phyloP scores from a whole-genome alignment of 2,113 vertebrate species.

The Phalacrocorax pelagicus region DNA sequence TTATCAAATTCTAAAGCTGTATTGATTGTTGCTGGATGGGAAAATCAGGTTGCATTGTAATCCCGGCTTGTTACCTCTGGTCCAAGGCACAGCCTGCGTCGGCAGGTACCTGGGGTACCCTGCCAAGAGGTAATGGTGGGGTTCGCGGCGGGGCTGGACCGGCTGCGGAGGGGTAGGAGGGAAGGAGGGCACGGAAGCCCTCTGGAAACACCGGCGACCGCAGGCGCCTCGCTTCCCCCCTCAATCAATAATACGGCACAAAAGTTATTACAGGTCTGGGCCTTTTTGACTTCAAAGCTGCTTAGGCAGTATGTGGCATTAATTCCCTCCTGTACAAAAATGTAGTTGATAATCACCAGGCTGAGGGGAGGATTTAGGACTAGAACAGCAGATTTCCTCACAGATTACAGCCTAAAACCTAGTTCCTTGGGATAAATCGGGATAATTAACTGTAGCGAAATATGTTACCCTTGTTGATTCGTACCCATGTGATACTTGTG shows the following conservation, averaged over 20 bases:
- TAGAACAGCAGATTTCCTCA: constrained; percentile 85
- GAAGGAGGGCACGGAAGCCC: constrained; percentile 1
- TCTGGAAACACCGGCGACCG: background rate
- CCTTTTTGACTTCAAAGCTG: constrained; percentile 83
- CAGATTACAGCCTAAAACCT: constrained; percentile 84
- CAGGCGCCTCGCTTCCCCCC: background rate
- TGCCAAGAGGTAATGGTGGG: background rate
- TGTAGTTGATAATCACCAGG: constrained; percentile 83
- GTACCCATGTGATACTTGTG: background rate
- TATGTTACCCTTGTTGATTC: constrained; percentile 69
- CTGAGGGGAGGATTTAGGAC: constrained; percentile 82
- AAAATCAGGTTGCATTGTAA: constrained; percentile 62
- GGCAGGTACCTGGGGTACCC: constrained; percentile 51
- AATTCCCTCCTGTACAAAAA: constrained; percentile 88
- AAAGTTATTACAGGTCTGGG: constrained; percentile 78
- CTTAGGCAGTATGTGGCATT: constrained; percentile 85
- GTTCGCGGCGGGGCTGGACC: background rate
- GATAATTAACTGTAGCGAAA: constrained; percentile 82
- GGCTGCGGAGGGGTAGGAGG: constrained; percentile 7
- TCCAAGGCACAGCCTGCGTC: background rate
- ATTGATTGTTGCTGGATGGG: constrained; percentile 67
- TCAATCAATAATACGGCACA: constrained; percentile 60
- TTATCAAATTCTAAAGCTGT: constrained; percentile 71
- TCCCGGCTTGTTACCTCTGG: constrained; percentile 27
- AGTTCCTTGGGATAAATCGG: constrained; percentile 81